phyloP scores from a whole-genome alignment of 2,888 invertebrate species.

The Sympetrum striolatum region DNA sequence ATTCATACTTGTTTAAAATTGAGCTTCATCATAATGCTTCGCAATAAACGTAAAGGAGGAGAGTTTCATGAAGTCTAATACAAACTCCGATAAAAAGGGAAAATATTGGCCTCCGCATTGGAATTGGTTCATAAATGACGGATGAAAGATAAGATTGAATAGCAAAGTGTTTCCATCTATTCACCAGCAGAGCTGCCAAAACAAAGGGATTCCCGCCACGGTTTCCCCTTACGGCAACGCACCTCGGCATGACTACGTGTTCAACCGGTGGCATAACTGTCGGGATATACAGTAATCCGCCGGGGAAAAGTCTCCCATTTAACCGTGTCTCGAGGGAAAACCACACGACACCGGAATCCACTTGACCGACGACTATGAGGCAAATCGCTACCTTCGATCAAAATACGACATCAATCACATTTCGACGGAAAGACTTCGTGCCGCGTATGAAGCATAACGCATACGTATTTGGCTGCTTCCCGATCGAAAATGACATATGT shows the following conservation, averaged over 20 bases:
- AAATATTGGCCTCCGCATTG: too few relatives aligned
- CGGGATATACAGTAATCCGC: not conserved
- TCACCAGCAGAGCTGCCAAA: not conserved
- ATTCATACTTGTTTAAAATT: too few relatives aligned
- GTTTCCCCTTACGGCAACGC: not conserved
- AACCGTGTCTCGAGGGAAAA: not conserved
- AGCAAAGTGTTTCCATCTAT: not conserved
- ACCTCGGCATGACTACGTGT: not conserved
- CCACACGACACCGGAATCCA: not conserved
- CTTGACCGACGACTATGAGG: not conserved
- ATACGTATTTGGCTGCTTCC: too few relatives aligned
- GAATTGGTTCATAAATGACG: too few relatives aligned
- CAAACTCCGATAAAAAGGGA: too few relatives aligned
- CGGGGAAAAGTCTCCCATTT: not conserved
- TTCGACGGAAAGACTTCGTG: too few relatives aligned
- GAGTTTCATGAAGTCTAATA: too few relatives aligned
- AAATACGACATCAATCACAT: not conserved
- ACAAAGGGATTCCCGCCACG: not conserved
- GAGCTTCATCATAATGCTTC: too few relatives aligned
- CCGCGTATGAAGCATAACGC: too few relatives aligned
- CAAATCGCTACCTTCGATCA: too few relatives aligned
- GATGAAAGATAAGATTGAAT: not conserved
- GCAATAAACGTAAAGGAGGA: too few relatives aligned
- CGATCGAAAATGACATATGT: too few relatives aligned
- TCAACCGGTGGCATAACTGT: not conserved